Base-by-base conservation (phyloP, 1,140 invertebrate species). In the Scaptomyza hsui region DNA sequence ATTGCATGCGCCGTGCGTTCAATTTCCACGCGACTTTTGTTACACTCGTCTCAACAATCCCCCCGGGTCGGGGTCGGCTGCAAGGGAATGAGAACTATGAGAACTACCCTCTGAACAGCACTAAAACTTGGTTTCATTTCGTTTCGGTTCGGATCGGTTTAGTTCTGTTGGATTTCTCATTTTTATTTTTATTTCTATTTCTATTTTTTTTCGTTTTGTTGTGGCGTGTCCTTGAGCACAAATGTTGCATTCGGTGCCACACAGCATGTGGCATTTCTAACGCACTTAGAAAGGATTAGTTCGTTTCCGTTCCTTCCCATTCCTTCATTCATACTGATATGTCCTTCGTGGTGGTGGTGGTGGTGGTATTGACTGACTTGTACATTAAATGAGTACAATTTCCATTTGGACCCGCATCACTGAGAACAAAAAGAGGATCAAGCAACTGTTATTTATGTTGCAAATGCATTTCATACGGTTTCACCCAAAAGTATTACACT, bases 281-380 rank as follows among this genome's bases (percentile, higher is more conserved):
- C 79, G 62, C 74, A 72, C 79, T 85, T 80, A 51, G 51, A 86
- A 88, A 86, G 82, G 81, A 86, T 86, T 85, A 85, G 51, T 49
- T 15, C 53, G 42, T 68, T 62, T 39, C 49, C 26, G 26, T 29
- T 29, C 4, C 16, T 39, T 32, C 1, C 12, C 18, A 18, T 42
- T 53, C 42, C 24, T 42, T 18, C 18, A 18, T 53, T 24, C 24
- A 57, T 48, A 77, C 69, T 63, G 61, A 63, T 51, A 44, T 41
- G 13, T 32, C n/a, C 41, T 21, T 53, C 10, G 24, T 32, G 70
- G 32, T 21, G 19, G 19, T 21, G 19, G 19, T 21, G 19, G 19
- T 21, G 19, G 19, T 21, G 19, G 48, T 63, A 56, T 73, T 62
- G 57, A 53, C 62, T 52, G 44, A 48, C 59, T 44, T 52, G 41